These are phyloP conservation scores for Aphelenchoides besseyi DNA, from an alignment of 1,140 invertebrate genomes.

Conservation along the genomic window DNA sequence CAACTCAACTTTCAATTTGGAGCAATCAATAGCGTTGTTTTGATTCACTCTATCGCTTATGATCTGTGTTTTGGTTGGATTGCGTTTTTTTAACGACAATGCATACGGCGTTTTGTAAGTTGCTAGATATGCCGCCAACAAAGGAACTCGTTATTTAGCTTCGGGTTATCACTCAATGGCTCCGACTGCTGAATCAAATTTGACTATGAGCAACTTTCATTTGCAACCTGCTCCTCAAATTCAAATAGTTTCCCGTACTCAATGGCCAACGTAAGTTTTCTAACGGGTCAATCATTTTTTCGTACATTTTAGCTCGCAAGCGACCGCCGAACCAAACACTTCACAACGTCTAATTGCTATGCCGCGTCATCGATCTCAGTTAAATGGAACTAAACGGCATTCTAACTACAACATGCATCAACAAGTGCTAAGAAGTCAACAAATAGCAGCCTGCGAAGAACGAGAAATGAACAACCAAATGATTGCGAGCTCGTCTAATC, in stretches of 20 bases:
- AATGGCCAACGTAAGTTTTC: neutral
- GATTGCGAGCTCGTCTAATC: neutral
- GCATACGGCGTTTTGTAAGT: neutral
- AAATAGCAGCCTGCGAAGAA: neutral
- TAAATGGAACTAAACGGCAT: neutral
- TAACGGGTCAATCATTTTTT: neutral
- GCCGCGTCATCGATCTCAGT: neutral
- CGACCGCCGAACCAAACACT: neutral
- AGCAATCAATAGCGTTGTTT: no score
- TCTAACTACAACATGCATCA: neutral
- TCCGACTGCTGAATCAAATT: neutral
- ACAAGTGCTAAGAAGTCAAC: neutral
- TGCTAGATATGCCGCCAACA: neutral
- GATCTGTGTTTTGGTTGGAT: neutral
- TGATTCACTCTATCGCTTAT: neutral
- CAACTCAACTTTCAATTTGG: no score
- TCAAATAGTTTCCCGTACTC: neutral
- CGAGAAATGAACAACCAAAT: neutral
- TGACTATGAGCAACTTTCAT: no score
- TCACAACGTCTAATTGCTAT: neutral
- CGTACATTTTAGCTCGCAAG: neutral
- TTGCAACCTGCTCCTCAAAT: neutral
- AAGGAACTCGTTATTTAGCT: neutral
- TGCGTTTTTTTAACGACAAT: neutral
- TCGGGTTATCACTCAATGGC: neutral